Conservation (phyloP, 2,113 vertebrate genomes). For the Cariama cristata region DNA sequence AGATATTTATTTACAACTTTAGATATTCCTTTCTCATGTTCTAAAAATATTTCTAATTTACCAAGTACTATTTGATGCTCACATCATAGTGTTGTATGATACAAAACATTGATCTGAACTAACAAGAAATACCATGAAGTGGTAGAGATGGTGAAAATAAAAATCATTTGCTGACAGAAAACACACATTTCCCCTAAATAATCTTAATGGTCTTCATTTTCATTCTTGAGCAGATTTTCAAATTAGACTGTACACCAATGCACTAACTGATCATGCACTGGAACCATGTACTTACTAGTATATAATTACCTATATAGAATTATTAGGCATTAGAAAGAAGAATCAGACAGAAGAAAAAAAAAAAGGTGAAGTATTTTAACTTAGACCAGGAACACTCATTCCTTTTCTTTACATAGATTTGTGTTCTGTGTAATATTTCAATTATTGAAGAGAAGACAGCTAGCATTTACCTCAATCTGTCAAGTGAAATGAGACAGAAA, state of each 20-base stretch:
- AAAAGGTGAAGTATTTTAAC: not conserved
- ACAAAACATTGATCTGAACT: not conserved
- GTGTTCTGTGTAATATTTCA: not conserved
- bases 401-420: not conserved
- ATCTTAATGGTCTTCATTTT: not conserved
- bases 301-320: not conserved
- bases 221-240: not conserved
- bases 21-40: not conserved
- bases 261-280: not conserved
- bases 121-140: not conserved
- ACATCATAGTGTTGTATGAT: not conserved
- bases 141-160: not conserved
- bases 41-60: not conserved
- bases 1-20: not conserved
- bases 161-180: not conserved
- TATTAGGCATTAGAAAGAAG: not conserved
- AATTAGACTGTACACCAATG: not conserved
- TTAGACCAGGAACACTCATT: not conserved
- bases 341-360: not conserved
- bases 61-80: not conserved
- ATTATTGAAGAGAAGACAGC: not conserved
- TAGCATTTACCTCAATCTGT: not conserved
- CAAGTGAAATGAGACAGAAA: conserved; percentile 19
- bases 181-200: not conserved
- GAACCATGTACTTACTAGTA: not conserved